Conservation (phyloP, 2,797 vertebrate genomes). For the Kryptolebias ocellatus region DNA sequence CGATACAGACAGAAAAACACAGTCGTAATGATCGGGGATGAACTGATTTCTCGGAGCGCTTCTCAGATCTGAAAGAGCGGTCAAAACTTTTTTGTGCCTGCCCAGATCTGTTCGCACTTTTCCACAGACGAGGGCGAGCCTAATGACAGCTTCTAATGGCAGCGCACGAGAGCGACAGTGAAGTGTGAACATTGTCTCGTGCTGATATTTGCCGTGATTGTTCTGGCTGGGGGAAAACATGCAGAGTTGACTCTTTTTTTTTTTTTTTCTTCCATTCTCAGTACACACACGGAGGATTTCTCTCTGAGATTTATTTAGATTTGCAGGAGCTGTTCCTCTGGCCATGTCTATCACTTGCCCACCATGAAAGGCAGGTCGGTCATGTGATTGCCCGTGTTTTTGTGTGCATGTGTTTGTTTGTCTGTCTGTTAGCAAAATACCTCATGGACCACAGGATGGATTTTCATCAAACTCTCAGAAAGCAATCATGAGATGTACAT, state of each 20-base stretch:
- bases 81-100: conserved; percentile 41
- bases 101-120: conserved; percentile 63
- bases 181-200: conserved; percentile 40
- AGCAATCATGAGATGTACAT: too few species aligned
- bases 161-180: conserved; percentile 38
- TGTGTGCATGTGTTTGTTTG: too few species aligned
- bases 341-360: conserved; percentile 21
- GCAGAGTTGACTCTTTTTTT: conserved; percentile 53
- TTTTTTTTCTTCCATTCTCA: conserved; percentile 50
- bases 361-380: too few species aligned
- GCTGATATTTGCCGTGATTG: conserved; percentile 57
- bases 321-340: conserved; percentile 62
- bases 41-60: conserved; percentile 53
- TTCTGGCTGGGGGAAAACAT: conserved; percentile 50
- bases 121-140: conserved; percentile 32
- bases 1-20: conserved; percentile 71
- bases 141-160: conserved; percentile 53
- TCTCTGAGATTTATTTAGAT: conserved; percentile 79
- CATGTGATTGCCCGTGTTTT: too few species aligned
- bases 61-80: conserved; percentile 51
- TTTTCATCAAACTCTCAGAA: too few species aligned
- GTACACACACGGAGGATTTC: conserved; percentile 66
- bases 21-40: conserved; percentile 68
- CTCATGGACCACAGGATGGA: too few species aligned
- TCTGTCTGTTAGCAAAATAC: too few species aligned